Evolutionary conservation across 2,797 vertebrate species (phyloP).

Genomic region (Amphiprion clarkii): DNA sequence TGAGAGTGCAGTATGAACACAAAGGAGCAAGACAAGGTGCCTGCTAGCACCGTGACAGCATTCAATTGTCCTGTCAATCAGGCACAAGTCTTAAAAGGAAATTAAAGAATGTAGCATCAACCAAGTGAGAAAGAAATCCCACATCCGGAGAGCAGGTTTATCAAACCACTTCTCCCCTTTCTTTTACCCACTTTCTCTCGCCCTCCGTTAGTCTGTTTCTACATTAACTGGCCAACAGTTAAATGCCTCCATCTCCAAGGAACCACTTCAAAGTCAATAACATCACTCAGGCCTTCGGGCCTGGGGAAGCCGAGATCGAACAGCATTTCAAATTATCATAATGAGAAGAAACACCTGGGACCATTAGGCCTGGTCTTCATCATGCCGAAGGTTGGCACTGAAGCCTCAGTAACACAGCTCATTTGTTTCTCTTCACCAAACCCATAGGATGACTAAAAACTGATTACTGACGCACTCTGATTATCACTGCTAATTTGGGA

Average conservation of each 20-base stretch:
- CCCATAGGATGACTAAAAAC: slow-evolving; percentile 35
- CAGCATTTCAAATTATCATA: slow-evolving; percentile 70
- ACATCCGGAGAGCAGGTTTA: slow-evolving; percentile 12
- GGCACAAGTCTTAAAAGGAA: slow-evolving; percentile 11
- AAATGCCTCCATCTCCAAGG: slow-evolving; percentile 59
- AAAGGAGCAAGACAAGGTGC: slow-evolving; percentile 29
- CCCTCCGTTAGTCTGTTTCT: not conserved
- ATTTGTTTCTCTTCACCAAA: slow-evolving; percentile 45
- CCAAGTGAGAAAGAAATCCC: not conserved
- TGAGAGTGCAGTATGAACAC: slow-evolving; percentile 41
- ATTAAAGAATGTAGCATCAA: slow-evolving; percentile 16
- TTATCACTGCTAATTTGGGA: slow-evolving; percentile 19
- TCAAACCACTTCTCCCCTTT: not conserved
- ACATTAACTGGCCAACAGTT: slow-evolving; percentile 53
- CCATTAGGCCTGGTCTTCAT: slow-evolving; percentile 49
- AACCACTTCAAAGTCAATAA: slow-evolving; percentile 73
- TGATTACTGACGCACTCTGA: slow-evolving; percentile 20
- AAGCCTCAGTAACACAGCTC: slow-evolving; percentile 19
- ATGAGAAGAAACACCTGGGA: slow-evolving; percentile 70
- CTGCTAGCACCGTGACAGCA: slow-evolving; percentile 6
- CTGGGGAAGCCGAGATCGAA: slow-evolving; percentile 54
- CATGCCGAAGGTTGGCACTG: slow-evolving; percentile 25
- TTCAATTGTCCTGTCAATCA: slow-evolving; percentile 51
- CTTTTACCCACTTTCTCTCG: not conserved
- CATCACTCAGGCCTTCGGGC: slow-evolving; percentile 66